These are phyloP conservation scores for Eremobia ochroleuca DNA, from an alignment of 2,888 invertebrate species.

Conservation along the genomic window DNA sequence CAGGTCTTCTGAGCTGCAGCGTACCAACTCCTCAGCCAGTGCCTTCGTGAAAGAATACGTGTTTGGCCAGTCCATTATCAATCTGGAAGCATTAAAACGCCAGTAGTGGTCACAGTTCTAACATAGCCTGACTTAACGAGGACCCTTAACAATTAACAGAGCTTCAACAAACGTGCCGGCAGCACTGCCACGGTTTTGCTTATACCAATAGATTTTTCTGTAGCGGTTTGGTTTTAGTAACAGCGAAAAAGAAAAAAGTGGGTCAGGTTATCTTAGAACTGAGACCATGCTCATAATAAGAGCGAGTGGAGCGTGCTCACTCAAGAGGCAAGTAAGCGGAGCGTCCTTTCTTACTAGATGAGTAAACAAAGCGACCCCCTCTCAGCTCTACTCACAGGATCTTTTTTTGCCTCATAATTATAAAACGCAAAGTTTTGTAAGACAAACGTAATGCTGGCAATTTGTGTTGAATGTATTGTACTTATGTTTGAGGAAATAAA, in stretches of 20 bases:
- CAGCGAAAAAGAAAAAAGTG: too few species aligned
- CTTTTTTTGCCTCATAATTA: too few species aligned
- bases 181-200: not conserved
- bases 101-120: not conserved
- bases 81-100: slow-evolving; percentile 73
- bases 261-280: too few species aligned
- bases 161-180: not conserved
- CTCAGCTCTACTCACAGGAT: too few species aligned
- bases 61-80: slow-evolving; percentile 92
- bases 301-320: not conserved
- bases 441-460: too few species aligned
- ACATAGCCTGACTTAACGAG: not conserved
- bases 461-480: too few species aligned
- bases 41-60: slow-evolving; percentile 94
- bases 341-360: not conserved
- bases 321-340: not conserved
- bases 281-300: not conserved
- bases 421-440: too few species aligned
- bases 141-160: not conserved
- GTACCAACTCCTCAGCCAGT: slow-evolving; percentile 92
- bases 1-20: slow-evolving; percentile 88
- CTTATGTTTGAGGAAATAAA: too few species aligned
- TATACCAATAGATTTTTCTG: not conserved
- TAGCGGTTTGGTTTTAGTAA: too few species aligned
- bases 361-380: not conserved